phyloP scores from a whole-genome alignment of 2,888 invertebrate genomes.

The Ephialtes manifestator region DNA sequence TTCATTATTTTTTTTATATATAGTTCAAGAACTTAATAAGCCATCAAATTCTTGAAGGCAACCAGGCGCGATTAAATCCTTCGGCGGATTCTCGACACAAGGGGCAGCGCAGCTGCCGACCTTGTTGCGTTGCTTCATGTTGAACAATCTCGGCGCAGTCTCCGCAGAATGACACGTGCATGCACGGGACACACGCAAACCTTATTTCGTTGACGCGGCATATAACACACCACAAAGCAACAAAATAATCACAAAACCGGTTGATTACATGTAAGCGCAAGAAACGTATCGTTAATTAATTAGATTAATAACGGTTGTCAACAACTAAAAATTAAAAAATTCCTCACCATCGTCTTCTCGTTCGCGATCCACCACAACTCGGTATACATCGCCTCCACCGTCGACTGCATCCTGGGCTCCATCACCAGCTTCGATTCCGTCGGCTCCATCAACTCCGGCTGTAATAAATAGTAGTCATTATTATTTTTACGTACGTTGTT shows the following conservation, averaged over 20 bases:
- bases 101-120: conserved; percentile 8
- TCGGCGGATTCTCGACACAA: too few relatives aligned
- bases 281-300: conserved; percentile 1
- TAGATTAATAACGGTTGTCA: neutral
- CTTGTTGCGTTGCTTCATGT: neutral
- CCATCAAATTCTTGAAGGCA: too few relatives aligned
- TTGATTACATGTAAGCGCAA: neutral
- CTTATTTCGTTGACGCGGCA: conserved; percentile 2
- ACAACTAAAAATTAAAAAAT: neutral
- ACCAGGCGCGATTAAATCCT: too few relatives aligned
- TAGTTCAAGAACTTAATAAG: neutral
- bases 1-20: neutral
- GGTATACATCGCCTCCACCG: too few relatives aligned
- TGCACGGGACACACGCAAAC: conserved; percentile 2
- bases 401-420: too few relatives aligned
- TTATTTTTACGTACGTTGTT: too few relatives aligned
- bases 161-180: conserved; percentile 6
- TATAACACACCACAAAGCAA: conserved; percentile 2
- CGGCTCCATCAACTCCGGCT: too few relatives aligned
- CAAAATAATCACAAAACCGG: conserved; percentile 3
- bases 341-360: conserved; percentile 6
- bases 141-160: conserved; percentile 3
- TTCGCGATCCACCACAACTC: neutral
- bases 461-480: too few relatives aligned
- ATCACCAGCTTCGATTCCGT: too few relatives aligned